Evolutionary conservation across 2,888 invertebrate genomes (phyloP).

Genomic region (Dryobota labecula): DNA sequence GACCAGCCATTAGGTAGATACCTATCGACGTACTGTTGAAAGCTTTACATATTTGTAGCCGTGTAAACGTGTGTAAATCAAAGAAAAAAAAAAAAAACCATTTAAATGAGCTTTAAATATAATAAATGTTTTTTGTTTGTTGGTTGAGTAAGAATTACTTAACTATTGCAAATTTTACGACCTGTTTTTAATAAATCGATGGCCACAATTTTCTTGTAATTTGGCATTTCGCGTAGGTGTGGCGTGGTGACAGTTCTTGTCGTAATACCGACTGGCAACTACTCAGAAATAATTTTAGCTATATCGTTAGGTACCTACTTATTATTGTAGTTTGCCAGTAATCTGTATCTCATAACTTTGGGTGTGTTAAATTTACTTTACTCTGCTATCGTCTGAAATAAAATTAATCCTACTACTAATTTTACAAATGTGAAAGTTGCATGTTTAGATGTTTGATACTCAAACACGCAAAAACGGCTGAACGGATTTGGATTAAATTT

Average conservation of each 20-base stretch:
- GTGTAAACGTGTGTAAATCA: background rate
- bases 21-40: no score
- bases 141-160: background rate
- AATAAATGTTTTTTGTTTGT: no score
- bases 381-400: background rate
- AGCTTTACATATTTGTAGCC: no score
- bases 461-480: no score
- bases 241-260: slow-evolving; percentile 43
- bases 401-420: no score
- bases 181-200: slow-evolving; percentile 40
- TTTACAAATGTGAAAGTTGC: no score
- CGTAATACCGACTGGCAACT: slow-evolving; percentile 50
- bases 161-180: slow-evolving; percentile 22
- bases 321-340: slow-evolving; percentile 31
- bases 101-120: background rate
- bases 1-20: no score
- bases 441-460: no score
- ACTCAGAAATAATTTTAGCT: slow-evolving; percentile 54
- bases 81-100: background rate
- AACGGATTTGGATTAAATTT: no score
- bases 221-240: slow-evolving; percentile 40
- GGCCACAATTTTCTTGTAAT: slow-evolving; percentile 33
- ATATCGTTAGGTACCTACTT: slow-evolving; percentile 53
- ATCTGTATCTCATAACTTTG: slow-evolving; percentile 17
- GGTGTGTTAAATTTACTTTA: background rate